Base-by-base conservation (phyloP, 2,797 vertebrate species). In the Lophius americanus region DNA sequence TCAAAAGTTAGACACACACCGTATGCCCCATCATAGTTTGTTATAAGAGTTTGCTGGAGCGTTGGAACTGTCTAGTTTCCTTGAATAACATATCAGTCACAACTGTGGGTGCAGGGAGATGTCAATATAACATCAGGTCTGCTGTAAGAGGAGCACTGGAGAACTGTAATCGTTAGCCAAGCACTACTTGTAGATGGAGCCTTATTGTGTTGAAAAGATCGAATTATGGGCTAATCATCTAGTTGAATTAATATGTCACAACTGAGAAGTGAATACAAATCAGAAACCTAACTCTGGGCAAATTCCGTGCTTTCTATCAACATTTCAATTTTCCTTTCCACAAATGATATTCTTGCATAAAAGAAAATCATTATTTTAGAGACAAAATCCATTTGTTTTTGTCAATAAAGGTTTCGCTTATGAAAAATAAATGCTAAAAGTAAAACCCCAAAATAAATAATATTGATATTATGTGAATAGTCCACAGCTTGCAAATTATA, bases 1-100 rank as follows among this genome's bases (percentile, higher is more conserved):
- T 36, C 4, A 62, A 71, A 1, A 23, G 23, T 58, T 35, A 41
- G 23, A 37, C 13, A 36, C 12, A 2, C 3, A 38, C 51, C 49
- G 51, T 47, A 33, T 54, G 10, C 46, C 54, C 13, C 4, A 14
- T 59, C 56, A 38, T 23, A 50, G 9, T 62, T 61, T 54, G 32
- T 54, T 60, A 41, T 74, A 51, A 9, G 3, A 33, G 44, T 58
- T 68, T 67, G 36, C 50, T 60, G 52, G 13, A 3, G 12, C 50
- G 48, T 63, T 36, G 9, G 60, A 57, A 9, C 41, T 2, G 2
- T 60, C 60, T 7, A 3, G 7, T 58, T 56, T 65, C 13, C 6
- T 57, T 36, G 32, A 64, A 39, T 67, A 52, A 61, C 11, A 44
- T 23, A 63, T 73, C 53, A 37, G 32, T 57, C 65, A 63, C n/a